Evolutionary conservation across 1,140 invertebrate genomes (phyloP).

Genomic region (Drosophila trapezifrons): DNA sequence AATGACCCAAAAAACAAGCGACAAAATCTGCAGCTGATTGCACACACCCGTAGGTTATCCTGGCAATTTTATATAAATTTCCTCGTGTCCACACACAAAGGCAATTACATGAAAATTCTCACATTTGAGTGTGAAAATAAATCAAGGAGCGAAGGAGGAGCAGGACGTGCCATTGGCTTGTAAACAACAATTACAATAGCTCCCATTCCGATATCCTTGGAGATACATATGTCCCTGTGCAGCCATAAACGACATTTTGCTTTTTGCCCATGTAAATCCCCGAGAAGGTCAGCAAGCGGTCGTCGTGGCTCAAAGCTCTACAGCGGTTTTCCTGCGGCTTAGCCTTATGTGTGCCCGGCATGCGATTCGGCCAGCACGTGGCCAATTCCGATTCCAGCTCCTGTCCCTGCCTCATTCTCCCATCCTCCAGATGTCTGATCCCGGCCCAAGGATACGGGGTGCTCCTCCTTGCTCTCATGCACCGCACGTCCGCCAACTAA

Average conservation of each 20-base stretch:
- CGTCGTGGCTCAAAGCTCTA: constrained; percentile 58
- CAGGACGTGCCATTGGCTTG: constrained; percentile 42
- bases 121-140: constrained; percentile 67
- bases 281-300: constrained; percentile 43
- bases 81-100: constrained; percentile 50
- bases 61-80: constrained; percentile 67
- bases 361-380: constrained; percentile 50
- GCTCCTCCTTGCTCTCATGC: constrained; percentile 54
- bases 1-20: constrained; percentile 77
- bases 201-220: constrained; percentile 16
- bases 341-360: constrained; percentile 32
- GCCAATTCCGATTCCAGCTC: constrained; percentile 33
- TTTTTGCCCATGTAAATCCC: constrained; percentile 61
- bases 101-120: constrained; percentile 70
- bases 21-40: constrained; percentile 75
- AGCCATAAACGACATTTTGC: constrained; percentile 59
- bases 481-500: constrained; percentile 73
- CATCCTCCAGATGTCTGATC: constrained; percentile 6
- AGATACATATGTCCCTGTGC: constrained; percentile 31
- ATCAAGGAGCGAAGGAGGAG: constrained; percentile 54
- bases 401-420: constrained; percentile 1
- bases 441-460: constrained; percentile 19
- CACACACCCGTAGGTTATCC: constrained; percentile 54
- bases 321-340: constrained; percentile 39
- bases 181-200: constrained; percentile 50